A percentile compares a stretch with the other conserved stretches of the same genome.
These are phyloP conservation scores for Solen grandis DNA, from an alignment of 1,140 invertebrate species.

Conservation along the genomic window DNA sequence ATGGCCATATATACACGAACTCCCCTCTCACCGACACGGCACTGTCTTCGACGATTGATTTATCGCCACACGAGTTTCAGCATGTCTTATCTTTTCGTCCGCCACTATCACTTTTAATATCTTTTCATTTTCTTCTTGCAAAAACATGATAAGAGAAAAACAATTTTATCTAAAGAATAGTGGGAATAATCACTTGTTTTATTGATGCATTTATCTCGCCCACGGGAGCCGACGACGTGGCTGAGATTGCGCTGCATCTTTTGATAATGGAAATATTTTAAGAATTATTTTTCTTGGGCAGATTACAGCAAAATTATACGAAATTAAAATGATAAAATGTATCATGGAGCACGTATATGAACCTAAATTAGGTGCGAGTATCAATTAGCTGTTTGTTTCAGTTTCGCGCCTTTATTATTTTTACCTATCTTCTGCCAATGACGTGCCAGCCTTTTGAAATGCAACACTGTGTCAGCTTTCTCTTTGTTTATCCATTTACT, in stretches of 20 bases:
- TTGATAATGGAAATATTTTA: background rate
- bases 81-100: background rate
- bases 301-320: background rate
- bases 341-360: no score
- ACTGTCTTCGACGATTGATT: background rate
- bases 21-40: background rate
- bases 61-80: background rate
- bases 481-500: no score
- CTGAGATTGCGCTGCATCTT: background rate
- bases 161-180: constrained; percentile 45
- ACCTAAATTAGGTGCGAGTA: no score
- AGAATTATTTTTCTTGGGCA: background rate
- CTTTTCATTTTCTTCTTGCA: constrained; percentile 50
- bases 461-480: no score
- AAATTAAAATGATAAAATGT: background rate
- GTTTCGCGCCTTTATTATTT: no score
- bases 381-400: no score
- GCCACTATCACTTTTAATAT: constrained; percentile 44
- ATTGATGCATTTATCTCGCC: constrained; percentile 50
- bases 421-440: no score
- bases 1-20: background rate
- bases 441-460: no score
- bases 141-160: constrained; percentile 53
- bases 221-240: background rate
- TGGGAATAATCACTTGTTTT: constrained; percentile 36